Percentiles rank a stretch among this genome's conserved stretches.
phyloP scores from a whole-genome alignment of 2,888 invertebrate species.

The Drosophila subsilvestris region DNA sequence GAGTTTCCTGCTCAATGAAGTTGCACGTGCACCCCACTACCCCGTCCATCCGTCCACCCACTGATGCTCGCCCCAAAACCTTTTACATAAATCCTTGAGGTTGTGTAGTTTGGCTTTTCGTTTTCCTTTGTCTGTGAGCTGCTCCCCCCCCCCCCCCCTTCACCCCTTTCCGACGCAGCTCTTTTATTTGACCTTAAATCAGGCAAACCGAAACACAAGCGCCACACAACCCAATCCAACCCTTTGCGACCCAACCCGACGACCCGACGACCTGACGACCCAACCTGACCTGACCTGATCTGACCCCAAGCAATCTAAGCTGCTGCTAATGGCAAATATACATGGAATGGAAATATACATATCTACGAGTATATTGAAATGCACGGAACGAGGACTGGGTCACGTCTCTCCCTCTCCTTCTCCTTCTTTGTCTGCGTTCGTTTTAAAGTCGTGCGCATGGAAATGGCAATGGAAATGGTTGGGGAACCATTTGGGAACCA shows the following conservation, averaged over 20 bases:
- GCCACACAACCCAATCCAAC: constrained; percentile 1
- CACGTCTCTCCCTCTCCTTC: background rate
- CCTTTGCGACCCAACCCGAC: constrained; percentile 6
- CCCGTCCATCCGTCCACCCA: background rate
- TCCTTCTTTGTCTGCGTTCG: background rate
- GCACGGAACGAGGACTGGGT: background rate
- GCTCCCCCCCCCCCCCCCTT: background rate
- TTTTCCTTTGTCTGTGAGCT: background rate
- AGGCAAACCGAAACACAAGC: background rate
- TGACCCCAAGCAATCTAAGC: constrained; percentile 11
- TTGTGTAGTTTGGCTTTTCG: constrained; percentile 1
- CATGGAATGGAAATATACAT: constrained; percentile 26
- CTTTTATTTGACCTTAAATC: background rate
- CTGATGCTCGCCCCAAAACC: too few species aligned
- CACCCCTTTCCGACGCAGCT: too few species aligned
- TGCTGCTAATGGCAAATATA: constrained; percentile 45
- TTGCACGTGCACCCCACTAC: constrained; percentile 58
- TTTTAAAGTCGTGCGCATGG: background rate
- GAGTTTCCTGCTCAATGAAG: constrained; percentile 77
- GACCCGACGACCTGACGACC: background rate
- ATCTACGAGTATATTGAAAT: background rate
- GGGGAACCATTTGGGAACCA: constrained; percentile 21
- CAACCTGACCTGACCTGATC: background rate
- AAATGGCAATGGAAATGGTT: background rate
- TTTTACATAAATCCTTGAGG: constrained; percentile 1